Evolutionary conservation across 2,113 vertebrate species (phyloP).

Genomic region (Pampusana beccarii): DNA sequence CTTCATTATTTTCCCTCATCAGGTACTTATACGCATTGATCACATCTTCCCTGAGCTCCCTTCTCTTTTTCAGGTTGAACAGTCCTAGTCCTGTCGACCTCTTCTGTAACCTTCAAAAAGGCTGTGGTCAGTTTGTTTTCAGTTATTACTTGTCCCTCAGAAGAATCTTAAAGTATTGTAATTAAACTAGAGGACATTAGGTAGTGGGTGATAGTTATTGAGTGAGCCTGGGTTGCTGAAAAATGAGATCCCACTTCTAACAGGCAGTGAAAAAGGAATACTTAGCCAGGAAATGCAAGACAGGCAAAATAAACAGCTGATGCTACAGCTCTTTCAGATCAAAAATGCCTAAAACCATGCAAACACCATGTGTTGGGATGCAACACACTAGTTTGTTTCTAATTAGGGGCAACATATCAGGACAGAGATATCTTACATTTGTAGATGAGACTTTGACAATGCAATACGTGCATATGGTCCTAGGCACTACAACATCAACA

Average conservation of each 20-base stretch:
- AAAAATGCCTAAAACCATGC: not conserved
- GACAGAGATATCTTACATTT: not conserved
- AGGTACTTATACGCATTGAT: not conserved
- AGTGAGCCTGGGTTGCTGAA: not conserved
- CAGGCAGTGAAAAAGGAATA: not conserved
- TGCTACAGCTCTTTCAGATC: not conserved
- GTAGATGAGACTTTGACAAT: not conserved
- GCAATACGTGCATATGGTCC: not conserved
- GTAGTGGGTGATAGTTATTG: not conserved
- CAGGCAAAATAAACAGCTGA: not conserved
- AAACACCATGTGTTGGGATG: not conserved
- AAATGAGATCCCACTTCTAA: not conserved
- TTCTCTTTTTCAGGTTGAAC: not conserved
- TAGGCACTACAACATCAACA: slow-evolving; percentile 55
- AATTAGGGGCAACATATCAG: not conserved
- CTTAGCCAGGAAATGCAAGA: not conserved
- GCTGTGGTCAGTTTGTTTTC: not conserved
- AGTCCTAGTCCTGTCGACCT: not conserved
- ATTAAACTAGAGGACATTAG: not conserved
- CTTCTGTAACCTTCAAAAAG: not conserved
- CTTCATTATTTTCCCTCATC: not conserved
- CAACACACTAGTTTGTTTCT: not conserved
- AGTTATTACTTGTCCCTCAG: not conserved
- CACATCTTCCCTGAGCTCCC: not conserved
- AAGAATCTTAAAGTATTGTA: not conserved